Percentiles rank a stretch among this genome's conserved stretches.
These are phyloP conservation scores for Nebria brevicollis DNA, from an alignment of 2,888 invertebrate genomes.

Conservation along the genomic window DNA sequence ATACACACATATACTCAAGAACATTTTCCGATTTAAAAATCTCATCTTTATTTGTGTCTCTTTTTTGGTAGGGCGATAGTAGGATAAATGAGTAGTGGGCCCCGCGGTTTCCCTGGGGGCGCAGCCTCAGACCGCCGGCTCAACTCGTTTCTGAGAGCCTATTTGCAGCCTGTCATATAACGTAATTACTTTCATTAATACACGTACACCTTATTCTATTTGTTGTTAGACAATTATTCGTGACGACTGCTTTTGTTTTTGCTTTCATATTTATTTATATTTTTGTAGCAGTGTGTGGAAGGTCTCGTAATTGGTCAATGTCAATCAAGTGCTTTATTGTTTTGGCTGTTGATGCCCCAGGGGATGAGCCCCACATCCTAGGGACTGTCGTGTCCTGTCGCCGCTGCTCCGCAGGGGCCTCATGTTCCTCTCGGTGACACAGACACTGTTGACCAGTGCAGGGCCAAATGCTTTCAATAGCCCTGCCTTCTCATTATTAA, in stretches of 20 bases:
- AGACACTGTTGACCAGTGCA: neutral
- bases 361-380: slow-evolving; percentile 51
- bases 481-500: slow-evolving; percentile 37
- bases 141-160: slow-evolving; percentile 55
- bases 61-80: slow-evolving; percentile 50
- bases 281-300: slow-evolving; percentile 24
- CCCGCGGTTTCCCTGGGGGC: slow-evolving; percentile 50
- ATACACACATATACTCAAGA: neutral
- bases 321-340: slow-evolving; percentile 47
- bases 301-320: slow-evolving; percentile 38
- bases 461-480: slow-evolving; percentile 38
- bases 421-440: slow-evolving; percentile 51
- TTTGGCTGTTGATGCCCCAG: slow-evolving; percentile 53
- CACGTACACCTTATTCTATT: slow-evolving; percentile 39
- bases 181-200: slow-evolving; percentile 60
- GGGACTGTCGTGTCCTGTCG: slow-evolving; percentile 42
- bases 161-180: slow-evolving; percentile 64
- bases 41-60: neutral
- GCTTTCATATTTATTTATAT: too few relatives aligned
- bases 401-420: slow-evolving; percentile 45
- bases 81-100: slow-evolving; percentile 58
- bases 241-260: too few relatives aligned
- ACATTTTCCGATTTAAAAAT: neutral
- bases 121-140: slow-evolving; percentile 51
- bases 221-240: neutral